Evolutionary conservation across 2,797 vertebrate genomes (phyloP), one percentile per base, ranked within the genome.

Genomic region (Tarsius wallacei): DNA sequence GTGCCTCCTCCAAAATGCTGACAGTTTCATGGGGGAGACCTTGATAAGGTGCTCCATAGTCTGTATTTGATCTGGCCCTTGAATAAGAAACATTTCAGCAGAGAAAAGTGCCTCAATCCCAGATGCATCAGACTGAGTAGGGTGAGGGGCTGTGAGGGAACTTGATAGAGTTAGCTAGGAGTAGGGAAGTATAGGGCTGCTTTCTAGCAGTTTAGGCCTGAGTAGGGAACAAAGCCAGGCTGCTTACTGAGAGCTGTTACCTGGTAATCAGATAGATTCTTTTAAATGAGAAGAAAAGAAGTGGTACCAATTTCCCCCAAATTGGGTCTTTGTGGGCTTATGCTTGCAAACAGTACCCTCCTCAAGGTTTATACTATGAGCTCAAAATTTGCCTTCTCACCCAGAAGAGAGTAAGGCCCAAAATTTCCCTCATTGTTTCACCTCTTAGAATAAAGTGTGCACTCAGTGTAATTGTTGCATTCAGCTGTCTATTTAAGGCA

Each of bases 401-500:
- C 87, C 81, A 94, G 96, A 97, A 98, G 78, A 95, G 97, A 97
- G 87, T 95, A 93, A 93, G 51, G 89, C 98, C 97, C 97, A 98
- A 97, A 98, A 98, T 98, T 98, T 98, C 96, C 97, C 93, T 96
- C 83, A 70, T 84, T 93, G 81, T 97, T 96, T 97, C 97, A 89
- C 83, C 91, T 98, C 98, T 97, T 95, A 97, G 91, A 98, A 77
- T 96, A 89, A 91, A 97, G 96, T 82, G 73, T 78, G 83, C 87
- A 95, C 76, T 91, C 81, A 71, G 28, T 96, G 6, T 77, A 96
- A 47, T 97, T 97, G 77, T 96, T 61, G 96, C 97, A 88, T 96
- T 94, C 64, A 94, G 96, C 98, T 98, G 96, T 98, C 98, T 99
- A 96, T 98, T 98, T 98, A 98, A 98, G 99, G 98, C 97, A 98